Evolutionary conservation across 2,113 vertebrate genomes (phyloP).

Genomic region (Psammodynastes pulverulentus): DNA sequence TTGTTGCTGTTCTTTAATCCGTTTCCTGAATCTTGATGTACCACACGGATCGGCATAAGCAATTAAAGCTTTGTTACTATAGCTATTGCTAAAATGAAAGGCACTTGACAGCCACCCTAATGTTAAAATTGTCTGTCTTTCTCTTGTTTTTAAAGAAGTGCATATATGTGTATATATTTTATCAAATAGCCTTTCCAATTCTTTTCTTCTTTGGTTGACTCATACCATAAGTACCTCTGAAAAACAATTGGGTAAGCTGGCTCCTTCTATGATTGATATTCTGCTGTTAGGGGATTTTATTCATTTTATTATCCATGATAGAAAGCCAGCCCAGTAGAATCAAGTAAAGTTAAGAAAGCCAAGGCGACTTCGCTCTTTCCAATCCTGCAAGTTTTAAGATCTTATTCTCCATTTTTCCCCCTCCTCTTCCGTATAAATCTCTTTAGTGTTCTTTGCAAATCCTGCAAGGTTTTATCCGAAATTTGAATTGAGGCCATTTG

Average conservation of each 20-base stretch:
- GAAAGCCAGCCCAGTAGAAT: not conserved
- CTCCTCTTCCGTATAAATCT: not conserved
- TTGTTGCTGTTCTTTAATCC: not conserved
- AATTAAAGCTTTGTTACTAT: not conserved
- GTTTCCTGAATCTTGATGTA: not conserved
- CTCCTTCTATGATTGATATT: not conserved
- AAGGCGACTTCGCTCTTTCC: not conserved
- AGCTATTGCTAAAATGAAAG: not conserved
- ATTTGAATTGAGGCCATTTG: not conserved
- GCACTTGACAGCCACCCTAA: not conserved
- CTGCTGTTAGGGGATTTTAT: not conserved
- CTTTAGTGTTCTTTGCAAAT: not conserved
- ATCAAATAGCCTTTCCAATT: not conserved
- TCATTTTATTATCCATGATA: not conserved
- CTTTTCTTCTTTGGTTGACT: not conserved
- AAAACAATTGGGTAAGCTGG: not conserved
- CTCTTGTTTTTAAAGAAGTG: not conserved
- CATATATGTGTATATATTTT: no score
- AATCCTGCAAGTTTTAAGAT: not conserved
- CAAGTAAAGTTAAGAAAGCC: not conserved
- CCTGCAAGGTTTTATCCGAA: not conserved
- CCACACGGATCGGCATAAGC: not conserved
- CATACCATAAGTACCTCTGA: not conserved
- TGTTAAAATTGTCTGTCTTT: not conserved
- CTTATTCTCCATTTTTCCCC: not conserved